Conservation (phyloP, 2,888 invertebrate genomes). For the Cyaniris semiargus region DNA sequence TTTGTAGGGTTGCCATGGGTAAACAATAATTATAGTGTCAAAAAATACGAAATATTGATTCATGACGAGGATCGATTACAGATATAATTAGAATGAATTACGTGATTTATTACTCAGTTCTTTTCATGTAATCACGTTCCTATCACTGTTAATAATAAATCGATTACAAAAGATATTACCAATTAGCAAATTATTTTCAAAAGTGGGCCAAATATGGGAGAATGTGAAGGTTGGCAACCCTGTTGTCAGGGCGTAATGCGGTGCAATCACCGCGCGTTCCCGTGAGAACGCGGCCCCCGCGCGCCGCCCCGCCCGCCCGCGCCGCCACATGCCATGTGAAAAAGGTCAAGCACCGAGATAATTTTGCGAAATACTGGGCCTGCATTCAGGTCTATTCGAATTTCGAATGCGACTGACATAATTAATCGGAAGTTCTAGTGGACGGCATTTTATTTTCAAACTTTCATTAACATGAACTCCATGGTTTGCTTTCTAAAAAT, state of each 20-base stretch:
- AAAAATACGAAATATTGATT: not conserved
- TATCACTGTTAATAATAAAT: not conserved
- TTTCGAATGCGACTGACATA: not conserved
- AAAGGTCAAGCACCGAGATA: slow-evolving; percentile 59
- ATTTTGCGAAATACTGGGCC: slow-evolving; percentile 44
- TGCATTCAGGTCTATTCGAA: slow-evolving; percentile 22
- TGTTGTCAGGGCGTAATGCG: slow-evolving; percentile 67
- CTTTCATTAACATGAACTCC: not conserved
- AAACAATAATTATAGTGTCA: not conserved
- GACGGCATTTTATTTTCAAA: not conserved
- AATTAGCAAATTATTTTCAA: not conserved
- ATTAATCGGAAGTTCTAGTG: not conserved
- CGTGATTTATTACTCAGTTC: no score
- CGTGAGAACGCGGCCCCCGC: slow-evolving; percentile 67
- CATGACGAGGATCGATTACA: not conserved
- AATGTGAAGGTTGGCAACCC: slow-evolving; percentile 39
- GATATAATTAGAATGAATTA: no score
- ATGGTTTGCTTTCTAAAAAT: not conserved
- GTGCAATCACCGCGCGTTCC: slow-evolving; percentile 74
- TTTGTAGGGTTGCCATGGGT: not conserved
- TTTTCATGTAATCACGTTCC: no score
- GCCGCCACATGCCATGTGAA: slow-evolving; percentile 52
- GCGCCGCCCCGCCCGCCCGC: slow-evolving; percentile 41
- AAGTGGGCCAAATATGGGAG: slow-evolving; percentile 36
- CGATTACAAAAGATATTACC: not conserved